Base-by-base conservation (phyloP, 2,888 invertebrate genomes). In the Dasypolia templi region DNA sequence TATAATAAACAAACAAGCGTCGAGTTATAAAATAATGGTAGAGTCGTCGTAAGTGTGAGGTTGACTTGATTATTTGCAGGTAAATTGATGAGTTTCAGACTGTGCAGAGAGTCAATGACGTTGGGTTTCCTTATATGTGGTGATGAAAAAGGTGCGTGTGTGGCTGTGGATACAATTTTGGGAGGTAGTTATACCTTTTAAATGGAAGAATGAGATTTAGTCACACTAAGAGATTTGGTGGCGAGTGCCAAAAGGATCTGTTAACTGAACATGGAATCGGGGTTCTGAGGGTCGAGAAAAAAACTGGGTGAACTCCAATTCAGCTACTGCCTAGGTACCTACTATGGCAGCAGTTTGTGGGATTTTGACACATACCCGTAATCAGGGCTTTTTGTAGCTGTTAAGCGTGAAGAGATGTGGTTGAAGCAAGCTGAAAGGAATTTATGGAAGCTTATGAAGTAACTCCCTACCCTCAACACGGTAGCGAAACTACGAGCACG, bases 31-130 rank as follows among this genome's bases (percentile, higher is more conserved):
- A n/a, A n/a, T n/a, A n/a, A 74, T 58, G 58, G 51, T 35, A 65
- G 46, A 63, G 81, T 70, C 64, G 70, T 77, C 71, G 66, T 69
- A 66, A 76, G 81, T 84, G 77, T 81, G 83, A 84, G 86, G 86
- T 81, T 77, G 72, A 71, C 58, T 80, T 64, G 53, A 79, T 79
- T 75, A 58, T 74, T 62, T 75, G 66, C 83, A 76, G 65, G 46
- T 72, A 82, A 68, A 71, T 77, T 69, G 44, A 62, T 55, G 26
- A 62, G 29, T 70, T 55, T 39, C n/a, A 56, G 42, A 65, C 26
- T n/a, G 32, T 9, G 26, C n/a, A n/a, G 65, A 53, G 44, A 70
- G 55, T 83, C 69, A 74, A 70, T 72, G 29, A 46, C 22, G 55
- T 67, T 46, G 44, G 29, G 29, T 65, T 49, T 55, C 46, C 26